Evolutionary conservation across 2,797 vertebrate genomes (phyloP).

Genomic region (Percopsis omiscomaycus): DNA sequence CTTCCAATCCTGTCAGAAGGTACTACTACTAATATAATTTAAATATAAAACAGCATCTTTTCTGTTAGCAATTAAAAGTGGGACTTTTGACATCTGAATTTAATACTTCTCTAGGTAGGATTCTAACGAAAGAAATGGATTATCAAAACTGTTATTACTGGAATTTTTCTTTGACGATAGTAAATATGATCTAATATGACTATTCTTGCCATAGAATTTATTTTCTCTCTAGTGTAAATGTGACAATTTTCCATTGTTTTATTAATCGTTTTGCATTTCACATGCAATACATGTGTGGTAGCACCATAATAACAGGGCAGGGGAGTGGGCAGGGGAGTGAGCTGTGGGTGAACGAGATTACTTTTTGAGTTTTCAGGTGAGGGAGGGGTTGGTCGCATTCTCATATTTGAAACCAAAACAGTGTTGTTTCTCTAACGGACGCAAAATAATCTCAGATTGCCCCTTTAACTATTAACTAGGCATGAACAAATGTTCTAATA

Average conservation of each 20-base stretch:
- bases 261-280: no score
- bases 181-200: neutral
- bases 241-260: slow-evolving; percentile 28
- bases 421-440: no score
- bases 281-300: neutral
- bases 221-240: neutral
- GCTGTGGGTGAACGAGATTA: no score
- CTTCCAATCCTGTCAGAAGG: neutral
- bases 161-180: slow-evolving; percentile 18
- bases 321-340: no score
- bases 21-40: slow-evolving; percentile 1
- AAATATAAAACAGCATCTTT: slow-evolving; percentile 4
- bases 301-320: no score
- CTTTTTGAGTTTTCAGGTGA: no score
- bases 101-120: neutral
- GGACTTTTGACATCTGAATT: slow-evolving; percentile 3
- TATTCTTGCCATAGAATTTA: neutral
- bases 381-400: no score
- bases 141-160: slow-evolving; percentile 2
- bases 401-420: no score
- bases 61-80: neutral
- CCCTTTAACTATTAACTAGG: no score
- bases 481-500: no score
- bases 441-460: no score
- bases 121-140: neutral